phyloP scores from a whole-genome alignment of 2,797 vertebrate genomes.

The Squalus acanthias region DNA sequence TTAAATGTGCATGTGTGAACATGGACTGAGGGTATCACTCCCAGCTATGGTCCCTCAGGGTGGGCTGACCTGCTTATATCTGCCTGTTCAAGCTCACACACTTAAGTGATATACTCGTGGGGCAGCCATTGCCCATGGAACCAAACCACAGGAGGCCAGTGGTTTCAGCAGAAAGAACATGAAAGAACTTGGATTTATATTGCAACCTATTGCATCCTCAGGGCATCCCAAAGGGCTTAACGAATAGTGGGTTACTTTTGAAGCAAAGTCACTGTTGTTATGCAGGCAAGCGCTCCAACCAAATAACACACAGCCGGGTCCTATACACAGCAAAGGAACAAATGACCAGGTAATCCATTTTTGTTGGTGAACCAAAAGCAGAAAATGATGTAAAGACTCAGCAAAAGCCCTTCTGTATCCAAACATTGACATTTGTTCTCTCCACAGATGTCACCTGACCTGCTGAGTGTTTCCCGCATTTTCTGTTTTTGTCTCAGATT shows the following conservation, averaged over 20 bases:
- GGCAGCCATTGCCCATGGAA: neutral
- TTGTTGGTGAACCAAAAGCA: neutral
- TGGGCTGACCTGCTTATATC: neutral
- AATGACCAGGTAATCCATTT: no score
- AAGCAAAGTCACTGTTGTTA: no score
- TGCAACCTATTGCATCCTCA: no score
- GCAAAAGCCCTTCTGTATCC: neutral
- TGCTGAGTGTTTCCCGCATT: neutral
- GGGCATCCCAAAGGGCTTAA: no score
- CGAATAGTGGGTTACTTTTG: neutral
- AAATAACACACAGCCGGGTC: no score
- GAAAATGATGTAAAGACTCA: neutral
- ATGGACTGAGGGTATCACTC: neutral
- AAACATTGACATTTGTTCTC: neutral
- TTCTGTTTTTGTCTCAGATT: neutral
- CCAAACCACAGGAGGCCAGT: no score
- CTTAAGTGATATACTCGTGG: neutral
- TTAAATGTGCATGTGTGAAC: neutral
- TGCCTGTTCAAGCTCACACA: neutral
- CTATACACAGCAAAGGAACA: no score
- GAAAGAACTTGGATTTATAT: neutral
- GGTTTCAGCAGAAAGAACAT: neutral
- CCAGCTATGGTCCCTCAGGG: neutral
- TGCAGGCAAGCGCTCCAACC: no score
- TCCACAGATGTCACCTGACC: neutral